Percentiles rank a stretch among this genome's conserved stretches.
These are phyloP conservation scores for Falco berigora DNA, from an alignment of 2,797 vertebrate genomes.

Conservation along the genomic window DNA sequence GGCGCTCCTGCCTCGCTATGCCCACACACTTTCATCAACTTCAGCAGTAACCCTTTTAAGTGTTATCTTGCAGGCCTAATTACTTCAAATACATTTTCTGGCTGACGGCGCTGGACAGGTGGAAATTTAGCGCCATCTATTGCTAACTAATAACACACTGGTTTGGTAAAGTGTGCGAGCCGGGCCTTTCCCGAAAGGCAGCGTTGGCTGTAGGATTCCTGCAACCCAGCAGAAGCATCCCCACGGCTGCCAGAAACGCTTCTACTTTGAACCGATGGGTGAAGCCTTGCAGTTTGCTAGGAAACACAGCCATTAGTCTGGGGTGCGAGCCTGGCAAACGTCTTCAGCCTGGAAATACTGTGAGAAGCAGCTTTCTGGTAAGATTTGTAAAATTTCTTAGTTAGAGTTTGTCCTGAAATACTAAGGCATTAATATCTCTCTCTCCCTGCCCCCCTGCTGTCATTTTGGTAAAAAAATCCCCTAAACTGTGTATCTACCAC, in stretches of 20 bases:
- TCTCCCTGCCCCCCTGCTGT: not conserved
- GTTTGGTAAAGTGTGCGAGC: not conserved
- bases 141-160: conserved; percentile 52
- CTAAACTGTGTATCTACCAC: not conserved
- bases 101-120: conserved; percentile 25
- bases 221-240: not conserved
- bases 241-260: not conserved
- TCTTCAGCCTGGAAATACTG: not conserved
- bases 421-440: not conserved
- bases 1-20: conserved; percentile 49
- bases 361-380: not conserved
- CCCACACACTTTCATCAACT: conserved; percentile 57
- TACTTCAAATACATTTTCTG: conserved; percentile 55
- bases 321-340: not conserved
- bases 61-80: conserved; percentile 66
- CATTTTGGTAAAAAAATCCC: not conserved
- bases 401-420: not conserved
- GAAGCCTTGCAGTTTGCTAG: not conserved
- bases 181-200: fast-evolving
- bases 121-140: conserved; percentile 75
- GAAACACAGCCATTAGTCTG: not conserved
- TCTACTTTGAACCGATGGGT: not conserved
- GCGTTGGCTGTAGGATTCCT: not conserved
- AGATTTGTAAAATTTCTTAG: not conserved
- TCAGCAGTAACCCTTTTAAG: conserved; percentile 64